Conservation (phyloP, 2,888 invertebrate genomes). For the Podotricha telesiphe region DNA sequence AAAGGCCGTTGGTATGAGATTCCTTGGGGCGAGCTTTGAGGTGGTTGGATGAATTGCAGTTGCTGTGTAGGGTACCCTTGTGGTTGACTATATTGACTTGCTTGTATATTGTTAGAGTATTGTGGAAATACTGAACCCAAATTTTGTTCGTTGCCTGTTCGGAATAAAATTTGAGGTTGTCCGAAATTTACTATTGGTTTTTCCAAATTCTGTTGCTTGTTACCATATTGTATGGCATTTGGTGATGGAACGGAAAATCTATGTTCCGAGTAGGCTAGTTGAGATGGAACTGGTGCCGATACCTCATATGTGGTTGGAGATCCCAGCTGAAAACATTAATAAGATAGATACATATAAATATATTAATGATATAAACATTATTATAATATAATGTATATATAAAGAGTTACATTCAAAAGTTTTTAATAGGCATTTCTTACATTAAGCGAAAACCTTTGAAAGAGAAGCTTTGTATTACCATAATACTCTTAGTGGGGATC, state of each 20-base stretch:
- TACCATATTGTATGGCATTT: conserved; percentile 48
- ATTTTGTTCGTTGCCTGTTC: conserved; percentile 41
- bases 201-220: conserved; percentile 47
- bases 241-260: conserved; percentile 55
- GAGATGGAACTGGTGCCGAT: conserved; percentile 65
- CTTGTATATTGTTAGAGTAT: conserved; percentile 36
- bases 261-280: conserved; percentile 66
- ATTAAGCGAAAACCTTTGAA: too few relatives aligned
- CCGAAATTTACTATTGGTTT: conserved; percentile 38
- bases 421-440: too few relatives aligned
- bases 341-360: too few relatives aligned
- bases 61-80: conserved; percentile 42
- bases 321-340: conserved; percentile 55
- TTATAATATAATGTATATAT: too few relatives aligned
- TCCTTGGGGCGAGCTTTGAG: conserved; percentile 14
- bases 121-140: conserved; percentile 34
- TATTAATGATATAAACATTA: too few relatives aligned
- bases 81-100: conserved; percentile 42
- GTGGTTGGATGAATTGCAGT: background rate
- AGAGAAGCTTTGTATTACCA: too few relatives aligned
- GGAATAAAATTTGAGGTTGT: conserved; percentile 39
- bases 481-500: too few relatives aligned
- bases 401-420: too few relatives aligned
- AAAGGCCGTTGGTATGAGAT: conserved; percentile 39
- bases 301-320: conserved; percentile 66